Evolutionary conservation across 1,140 invertebrate genomes (phyloP).

Genomic region (Pseudoatta argentina): DNA sequence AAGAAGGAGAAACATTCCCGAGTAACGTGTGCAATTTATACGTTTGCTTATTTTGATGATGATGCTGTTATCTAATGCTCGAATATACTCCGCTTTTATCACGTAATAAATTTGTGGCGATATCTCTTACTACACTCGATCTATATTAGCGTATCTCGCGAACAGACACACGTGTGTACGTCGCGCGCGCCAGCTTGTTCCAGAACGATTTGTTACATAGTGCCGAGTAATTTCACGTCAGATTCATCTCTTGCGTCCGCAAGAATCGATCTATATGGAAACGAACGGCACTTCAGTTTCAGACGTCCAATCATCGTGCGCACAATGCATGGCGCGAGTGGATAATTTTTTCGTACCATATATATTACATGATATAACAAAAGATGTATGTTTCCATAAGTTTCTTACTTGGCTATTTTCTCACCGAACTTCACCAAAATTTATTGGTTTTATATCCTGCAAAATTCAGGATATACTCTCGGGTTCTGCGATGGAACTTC

Average conservation of each 20-base stretch:
- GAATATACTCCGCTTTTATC: background rate
- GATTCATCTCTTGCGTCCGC: slow-evolving; percentile 42
- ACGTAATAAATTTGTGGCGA: background rate
- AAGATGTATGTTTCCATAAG: background rate
- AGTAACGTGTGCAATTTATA: background rate
- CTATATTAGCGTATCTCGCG: slow-evolving; percentile 30
- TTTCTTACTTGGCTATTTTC: slow-evolving; percentile 31
- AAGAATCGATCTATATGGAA: slow-evolving; percentile 25
- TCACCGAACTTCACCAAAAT: slow-evolving; percentile 8
- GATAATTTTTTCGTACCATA: slow-evolving; percentile 35
- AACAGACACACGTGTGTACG: background rate
- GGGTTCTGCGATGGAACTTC: background rate
- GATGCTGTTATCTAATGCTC: background rate
- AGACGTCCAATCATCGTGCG: slow-evolving; percentile 40
- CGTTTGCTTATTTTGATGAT: background rate
- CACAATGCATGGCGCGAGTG: background rate
- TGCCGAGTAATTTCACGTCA: slow-evolving; percentile 47
- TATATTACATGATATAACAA: background rate
- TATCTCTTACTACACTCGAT: background rate
- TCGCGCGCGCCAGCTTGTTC: slow-evolving; percentile 31
- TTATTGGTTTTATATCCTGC: background rate
- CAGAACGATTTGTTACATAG: slow-evolving; percentile 48
- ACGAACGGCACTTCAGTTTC: slow-evolving; percentile 50
- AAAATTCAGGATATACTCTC: background rate
- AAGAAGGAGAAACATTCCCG: background rate